Evolutionary conservation across 2,888 invertebrate species (phyloP).

Genomic region (Acleris emargana): DNA sequence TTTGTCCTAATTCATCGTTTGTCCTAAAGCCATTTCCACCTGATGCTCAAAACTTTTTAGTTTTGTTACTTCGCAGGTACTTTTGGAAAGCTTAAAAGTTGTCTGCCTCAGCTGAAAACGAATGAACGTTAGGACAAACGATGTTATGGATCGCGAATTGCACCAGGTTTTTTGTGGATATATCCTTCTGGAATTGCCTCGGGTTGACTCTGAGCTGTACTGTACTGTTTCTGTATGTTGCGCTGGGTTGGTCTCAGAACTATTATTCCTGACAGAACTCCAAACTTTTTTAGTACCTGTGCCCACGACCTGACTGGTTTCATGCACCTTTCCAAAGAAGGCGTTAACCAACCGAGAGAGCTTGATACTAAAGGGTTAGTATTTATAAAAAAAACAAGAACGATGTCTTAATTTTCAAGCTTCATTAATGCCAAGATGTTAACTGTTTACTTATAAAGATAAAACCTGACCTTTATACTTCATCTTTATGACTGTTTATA

Average conservation of each 20-base stretch:
- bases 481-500: conserved; percentile 14
- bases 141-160: too few relatives aligned
- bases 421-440: not conserved
- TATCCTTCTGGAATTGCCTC: conserved; percentile 4
- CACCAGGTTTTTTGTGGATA: not conserved
- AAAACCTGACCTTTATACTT: conserved; percentile 47
- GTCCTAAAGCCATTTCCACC: too few relatives aligned
- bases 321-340: conserved; percentile 50
- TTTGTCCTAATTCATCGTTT: too few relatives aligned
- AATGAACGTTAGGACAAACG: too few relatives aligned
- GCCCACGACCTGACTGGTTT: conserved; percentile 45
- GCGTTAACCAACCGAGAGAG: conserved; percentile 43
- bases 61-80: too few relatives aligned
- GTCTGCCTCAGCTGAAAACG: too few relatives aligned
- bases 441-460: conserved; percentile 44
- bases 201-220: not conserved
- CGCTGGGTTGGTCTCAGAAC: conserved; percentile 20
- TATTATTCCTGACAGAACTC: conserved; percentile 34
- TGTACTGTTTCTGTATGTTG: conserved; percentile 20
- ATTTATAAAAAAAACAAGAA: conserved; percentile 48
- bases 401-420: conserved; percentile 51
- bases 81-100: too few relatives aligned
- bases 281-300: conserved; percentile 47
- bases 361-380: conserved; percentile 44
- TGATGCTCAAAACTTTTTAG: too few relatives aligned